Percentiles rank a stretch among this genome's conserved stretches.
Conservation (phyloP, 2,113 vertebrate species). For the Galemys pyrenaicus region DNA sequence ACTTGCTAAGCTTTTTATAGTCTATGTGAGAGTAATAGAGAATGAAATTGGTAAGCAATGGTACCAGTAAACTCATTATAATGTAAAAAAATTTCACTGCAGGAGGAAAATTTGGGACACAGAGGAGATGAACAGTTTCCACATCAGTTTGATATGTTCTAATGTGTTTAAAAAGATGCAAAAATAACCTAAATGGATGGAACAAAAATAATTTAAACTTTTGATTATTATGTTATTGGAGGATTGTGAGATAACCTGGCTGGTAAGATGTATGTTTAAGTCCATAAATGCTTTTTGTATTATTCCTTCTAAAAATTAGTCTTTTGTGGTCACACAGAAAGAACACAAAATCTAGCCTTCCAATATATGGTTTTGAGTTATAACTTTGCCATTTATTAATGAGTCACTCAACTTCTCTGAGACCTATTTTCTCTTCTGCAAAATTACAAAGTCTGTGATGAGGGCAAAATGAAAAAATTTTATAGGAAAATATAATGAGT, state of each 20-base stretch:
- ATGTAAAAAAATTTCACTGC: conserved; percentile 67
- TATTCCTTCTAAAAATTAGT: neutral
- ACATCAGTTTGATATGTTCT: conserved; percentile 57
- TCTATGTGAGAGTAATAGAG: conserved; percentile 51
- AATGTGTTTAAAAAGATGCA: conserved; percentile 45
- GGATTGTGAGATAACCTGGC: neutral
- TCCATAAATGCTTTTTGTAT: conserved; percentile 2
- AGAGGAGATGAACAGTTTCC: conserved; percentile 50
- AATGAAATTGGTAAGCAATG: conserved; percentile 61
- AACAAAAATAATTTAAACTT: conserved; percentile 32
- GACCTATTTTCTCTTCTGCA: conserved; percentile 28
- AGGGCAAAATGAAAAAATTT: neutral
- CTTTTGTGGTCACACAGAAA: conserved; percentile 2
- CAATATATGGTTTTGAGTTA: neutral
- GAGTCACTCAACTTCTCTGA: conserved; percentile 13
- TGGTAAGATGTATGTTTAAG: conserved; percentile 20
- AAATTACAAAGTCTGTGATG: neutral
- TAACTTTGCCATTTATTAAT: conserved; percentile 13
- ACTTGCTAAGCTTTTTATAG: conserved; percentile 56
- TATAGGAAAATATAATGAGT: neutral
- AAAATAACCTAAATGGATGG: conserved; percentile 60
- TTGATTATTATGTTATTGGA: neutral
- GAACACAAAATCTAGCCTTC: conserved; percentile 16
- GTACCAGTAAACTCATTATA: conserved; percentile 59
- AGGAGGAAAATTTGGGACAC: conserved; percentile 48